These are phyloP conservation scores for Hemicrepidius hirtus DNA, from an alignment of 2,888 invertebrate genomes.

Conservation along the genomic window DNA sequence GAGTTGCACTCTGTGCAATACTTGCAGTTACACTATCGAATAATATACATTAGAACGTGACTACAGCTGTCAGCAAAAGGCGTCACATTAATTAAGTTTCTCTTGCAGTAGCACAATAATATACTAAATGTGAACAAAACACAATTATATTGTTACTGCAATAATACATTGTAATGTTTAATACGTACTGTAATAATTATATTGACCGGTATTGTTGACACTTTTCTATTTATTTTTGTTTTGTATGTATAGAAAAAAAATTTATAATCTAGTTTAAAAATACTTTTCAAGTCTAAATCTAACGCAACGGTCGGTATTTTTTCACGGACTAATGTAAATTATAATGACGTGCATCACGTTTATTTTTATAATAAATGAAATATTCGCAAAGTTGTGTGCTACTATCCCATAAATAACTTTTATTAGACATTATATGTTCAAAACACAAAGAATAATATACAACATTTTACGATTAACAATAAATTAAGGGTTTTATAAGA, in stretches of 20 bases:
- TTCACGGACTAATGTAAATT: background rate
- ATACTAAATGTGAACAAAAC: slow-evolving; percentile 12
- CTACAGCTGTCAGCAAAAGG: slow-evolving; percentile 20
- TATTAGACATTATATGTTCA: slow-evolving; percentile 24
- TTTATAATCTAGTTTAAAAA: background rate
- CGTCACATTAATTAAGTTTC: slow-evolving; percentile 25
- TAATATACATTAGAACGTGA: slow-evolving; percentile 17
- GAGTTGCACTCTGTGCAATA: too few species aligned
- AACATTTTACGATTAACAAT: slow-evolving; percentile 28
- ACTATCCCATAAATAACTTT: slow-evolving; percentile 27
- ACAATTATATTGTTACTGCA: slow-evolving; percentile 4
- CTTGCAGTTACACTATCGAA: too few species aligned
- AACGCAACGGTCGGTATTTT: too few species aligned
- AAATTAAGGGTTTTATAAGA: slow-evolving; percentile 21
- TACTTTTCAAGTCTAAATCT: too few species aligned
- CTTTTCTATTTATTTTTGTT: too few species aligned
- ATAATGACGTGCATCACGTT: slow-evolving; percentile 11
- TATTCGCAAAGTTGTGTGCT: slow-evolving; percentile 17
- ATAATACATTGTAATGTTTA: too few species aligned
- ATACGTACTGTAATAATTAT: too few species aligned
- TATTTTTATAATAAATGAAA: slow-evolving; percentile 27
- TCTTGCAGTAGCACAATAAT: slow-evolving; percentile 23
- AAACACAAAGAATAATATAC: slow-evolving; percentile 32
- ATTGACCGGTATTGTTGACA: too few species aligned
- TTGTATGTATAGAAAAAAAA: too few species aligned